These are phyloP conservation scores for Gandaritis pyraliata DNA, from an alignment of 2,888 invertebrate species.

Conservation along the genomic window DNA sequence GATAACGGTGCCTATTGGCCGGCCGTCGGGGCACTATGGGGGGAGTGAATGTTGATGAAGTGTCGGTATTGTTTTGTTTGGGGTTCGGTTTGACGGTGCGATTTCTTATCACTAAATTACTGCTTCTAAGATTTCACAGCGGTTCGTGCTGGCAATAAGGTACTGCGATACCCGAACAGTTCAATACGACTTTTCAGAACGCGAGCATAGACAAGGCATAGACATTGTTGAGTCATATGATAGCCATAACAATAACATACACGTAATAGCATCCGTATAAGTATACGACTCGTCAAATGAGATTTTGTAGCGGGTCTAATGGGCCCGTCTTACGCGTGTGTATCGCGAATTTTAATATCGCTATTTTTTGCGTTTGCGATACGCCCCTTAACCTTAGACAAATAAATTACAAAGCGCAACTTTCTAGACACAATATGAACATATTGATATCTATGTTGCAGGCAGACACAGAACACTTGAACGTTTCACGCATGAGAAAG, in stretches of 20 bases:
- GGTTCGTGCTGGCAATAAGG: neutral
- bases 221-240: neutral
- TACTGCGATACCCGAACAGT: neutral
- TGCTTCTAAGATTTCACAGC: slow-evolving; percentile 2
- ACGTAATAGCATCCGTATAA: slow-evolving; percentile 39
- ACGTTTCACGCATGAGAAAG: too few relatives aligned
- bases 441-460: too few relatives aligned
- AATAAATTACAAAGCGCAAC: neutral
- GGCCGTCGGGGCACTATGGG: slow-evolving; percentile 19
- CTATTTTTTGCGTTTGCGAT: slow-evolving; percentile 57
- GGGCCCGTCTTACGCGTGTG: slow-evolving; percentile 59
- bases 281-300: slow-evolving; percentile 37
- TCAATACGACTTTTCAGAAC: too few relatives aligned
- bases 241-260: slow-evolving; percentile 14
- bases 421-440: slow-evolving; percentile 21
- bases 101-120: slow-evolving; percentile 32
- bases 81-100: slow-evolving; percentile 25
- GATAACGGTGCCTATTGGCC: slow-evolving; percentile 56
- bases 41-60: slow-evolving; percentile 43
- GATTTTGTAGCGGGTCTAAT: slow-evolving; percentile 68
- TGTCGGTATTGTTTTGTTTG: slow-evolving; percentile 36
- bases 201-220: too few relatives aligned
- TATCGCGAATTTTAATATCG: slow-evolving; percentile 62
- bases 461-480: neutral
- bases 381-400: slow-evolving; percentile 12